Evolutionary conservation across 2,113 vertebrate species (phyloP), one percentile per base, ranked within the genome.

Genomic region (Sceloporus tristichus): DNA sequence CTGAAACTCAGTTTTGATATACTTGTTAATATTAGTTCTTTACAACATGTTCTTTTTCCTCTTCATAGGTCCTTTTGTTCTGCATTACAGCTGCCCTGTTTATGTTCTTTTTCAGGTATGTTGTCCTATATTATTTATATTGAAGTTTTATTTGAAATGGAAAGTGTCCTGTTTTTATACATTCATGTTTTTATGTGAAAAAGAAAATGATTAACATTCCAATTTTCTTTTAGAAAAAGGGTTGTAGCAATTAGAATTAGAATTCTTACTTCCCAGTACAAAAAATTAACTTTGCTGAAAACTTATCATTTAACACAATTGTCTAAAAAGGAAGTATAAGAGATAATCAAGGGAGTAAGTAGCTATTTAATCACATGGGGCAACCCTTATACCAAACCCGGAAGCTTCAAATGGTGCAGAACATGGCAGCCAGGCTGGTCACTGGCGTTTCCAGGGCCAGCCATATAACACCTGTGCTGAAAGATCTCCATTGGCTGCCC

Each of bases 71-170:
- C 76, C 96, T 98, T 94, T 95, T 98, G 95, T 98, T 98, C 96
- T 97, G 97, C 95, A 96, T 98, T 93, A 98, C 97, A 87, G 96
- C 97, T 89, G 97, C 97, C 88, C 96, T 98, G 92, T 98, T 97
- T 96, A 98, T 98, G 97, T 98, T 98, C 97, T 97, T 98, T 95
- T 98, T 98, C 96, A 97, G 97, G 97, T 98, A 97, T 87, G 97
- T 97, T 91, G 34, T 86, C 5, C 91, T 18, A 0, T 76, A 85
- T 90, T 73, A 7, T 83, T 85, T 83, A 34, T 88, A 40, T 88
- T 91, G 79, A 92, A 90, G 74, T 27, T 38, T 74, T 21, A 19
- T 82, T 89, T 90, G 85, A 74, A 92, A 21, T 10, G 53, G 42
- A 10, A 74, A 71, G 0, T 89, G 91, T 82, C n/a, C 48, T 84